Percentiles rank a stretch among this genome's conserved stretches.
Conservation (phyloP, 1,140 invertebrate genomes). For the Bombus soroeensis region DNA sequence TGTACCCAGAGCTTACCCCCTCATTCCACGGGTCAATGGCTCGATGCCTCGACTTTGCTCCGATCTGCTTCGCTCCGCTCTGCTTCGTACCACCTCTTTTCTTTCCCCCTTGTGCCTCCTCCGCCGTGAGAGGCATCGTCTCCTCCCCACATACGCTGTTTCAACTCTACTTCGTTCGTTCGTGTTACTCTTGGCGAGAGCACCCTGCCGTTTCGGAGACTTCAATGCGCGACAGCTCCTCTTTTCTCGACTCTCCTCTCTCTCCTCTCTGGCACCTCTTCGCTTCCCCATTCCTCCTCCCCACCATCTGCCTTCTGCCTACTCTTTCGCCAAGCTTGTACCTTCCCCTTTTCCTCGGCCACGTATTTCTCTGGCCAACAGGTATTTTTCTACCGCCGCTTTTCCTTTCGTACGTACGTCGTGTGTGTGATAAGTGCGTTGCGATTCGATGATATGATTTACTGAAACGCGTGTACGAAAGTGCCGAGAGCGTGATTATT, state of each 20-base stretch:
- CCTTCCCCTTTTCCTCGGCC: slow-evolving; percentile 47
- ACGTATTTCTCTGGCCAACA: slow-evolving; percentile 58
- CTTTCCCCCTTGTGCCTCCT: slow-evolving; percentile 11
- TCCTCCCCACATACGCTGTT: slow-evolving; percentile 44
- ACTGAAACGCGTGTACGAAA: background rate
- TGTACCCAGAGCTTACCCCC: slow-evolving; percentile 64
- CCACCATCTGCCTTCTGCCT: slow-evolving; percentile 38
- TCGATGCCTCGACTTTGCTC: slow-evolving; percentile 58
- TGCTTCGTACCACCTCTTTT: slow-evolving; percentile 48
- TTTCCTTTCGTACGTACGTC: background rate
- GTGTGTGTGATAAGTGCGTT: background rate
- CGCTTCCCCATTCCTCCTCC: slow-evolving; percentile 66
- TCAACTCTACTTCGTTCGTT: slow-evolving; percentile 54
- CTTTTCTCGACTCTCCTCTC: slow-evolving; percentile 69
- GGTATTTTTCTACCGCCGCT: slow-evolving; percentile 47
- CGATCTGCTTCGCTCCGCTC: slow-evolving; percentile 66
- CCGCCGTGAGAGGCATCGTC: slow-evolving; percentile 44
- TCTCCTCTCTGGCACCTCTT: slow-evolving; percentile 66
- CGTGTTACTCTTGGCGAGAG: slow-evolving; percentile 65
- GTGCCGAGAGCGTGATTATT: background rate
- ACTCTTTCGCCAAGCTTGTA: slow-evolving; percentile 56
- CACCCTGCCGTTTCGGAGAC: slow-evolving; percentile 75
- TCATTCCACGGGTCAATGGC: slow-evolving; percentile 76
- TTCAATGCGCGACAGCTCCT: slow-evolving; percentile 79
- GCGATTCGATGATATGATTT: background rate